phyloP scores from a whole-genome alignment of 1,140 invertebrate genomes.

The Hylaeus volcanicus region DNA sequence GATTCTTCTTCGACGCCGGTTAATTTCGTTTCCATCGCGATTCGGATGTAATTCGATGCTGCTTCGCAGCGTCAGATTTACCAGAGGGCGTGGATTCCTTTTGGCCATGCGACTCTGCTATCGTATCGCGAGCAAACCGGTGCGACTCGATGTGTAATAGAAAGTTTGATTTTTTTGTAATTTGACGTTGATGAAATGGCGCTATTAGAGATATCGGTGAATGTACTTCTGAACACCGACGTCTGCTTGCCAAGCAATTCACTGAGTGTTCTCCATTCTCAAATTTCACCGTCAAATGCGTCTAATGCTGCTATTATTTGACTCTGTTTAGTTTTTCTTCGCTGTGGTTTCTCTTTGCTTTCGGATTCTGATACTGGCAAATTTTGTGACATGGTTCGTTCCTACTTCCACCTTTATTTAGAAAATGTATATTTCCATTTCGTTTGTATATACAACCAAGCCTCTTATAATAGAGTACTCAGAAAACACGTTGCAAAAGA shows the following conservation, averaged over 20 bases:
- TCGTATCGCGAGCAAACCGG: not conserved
- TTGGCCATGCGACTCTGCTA: not conserved
- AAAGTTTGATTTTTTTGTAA: conserved; percentile 46
- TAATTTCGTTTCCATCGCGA: conserved; percentile 24
- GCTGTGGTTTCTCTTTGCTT: no score
- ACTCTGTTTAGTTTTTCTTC: no score
- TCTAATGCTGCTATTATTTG: no score
- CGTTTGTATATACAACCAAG: no score
- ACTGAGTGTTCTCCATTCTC: not conserved
- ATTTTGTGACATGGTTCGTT: no score
- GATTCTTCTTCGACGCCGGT: conserved; percentile 5
- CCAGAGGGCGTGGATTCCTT: not conserved
- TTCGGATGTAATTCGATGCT: conserved; percentile 32
- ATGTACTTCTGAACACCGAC: conserved; percentile 7
- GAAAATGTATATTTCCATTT: no score
- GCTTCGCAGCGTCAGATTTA: conserved; percentile 2
- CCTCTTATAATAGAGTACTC: not conserved
- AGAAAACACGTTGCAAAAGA: no score
- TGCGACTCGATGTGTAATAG: not conserved
- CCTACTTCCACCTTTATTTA: no score
- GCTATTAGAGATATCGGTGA: conserved; percentile 6
- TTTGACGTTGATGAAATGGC: conserved; percentile 38
- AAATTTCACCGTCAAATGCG: not conserved
- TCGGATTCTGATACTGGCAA: no score
- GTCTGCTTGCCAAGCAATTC: not conserved